Conservation (phyloP, 2,797 vertebrate genomes). For the Rhabdophis nuchalis region DNA sequence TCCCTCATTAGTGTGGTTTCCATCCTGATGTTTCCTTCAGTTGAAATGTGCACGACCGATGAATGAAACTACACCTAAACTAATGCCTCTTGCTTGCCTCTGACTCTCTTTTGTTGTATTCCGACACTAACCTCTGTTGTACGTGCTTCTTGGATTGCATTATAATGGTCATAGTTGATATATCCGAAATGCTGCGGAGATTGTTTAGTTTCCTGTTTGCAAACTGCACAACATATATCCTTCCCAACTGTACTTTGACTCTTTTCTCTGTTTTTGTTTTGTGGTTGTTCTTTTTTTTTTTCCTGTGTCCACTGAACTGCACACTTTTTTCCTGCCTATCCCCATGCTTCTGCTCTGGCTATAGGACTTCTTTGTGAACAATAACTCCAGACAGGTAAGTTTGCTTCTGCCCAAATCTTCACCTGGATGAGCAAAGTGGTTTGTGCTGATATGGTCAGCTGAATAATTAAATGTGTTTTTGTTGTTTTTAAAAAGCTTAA, state of each 20-base stretch:
- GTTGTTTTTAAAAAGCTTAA: not conserved
- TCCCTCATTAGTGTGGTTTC: not conserved
- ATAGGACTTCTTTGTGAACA: constrained; percentile 99
- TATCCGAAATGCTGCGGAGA: not conserved
- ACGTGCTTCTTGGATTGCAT: not conserved
- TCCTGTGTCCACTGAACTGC: constrained; percentile 84
- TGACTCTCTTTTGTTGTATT: not conserved
- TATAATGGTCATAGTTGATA: fast-evolving
- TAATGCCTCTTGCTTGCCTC: not conserved
- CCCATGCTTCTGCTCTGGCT: constrained; percentile 94
- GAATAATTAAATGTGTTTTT: not conserved
- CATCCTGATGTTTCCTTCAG: no score
- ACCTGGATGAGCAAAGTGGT: not conserved
- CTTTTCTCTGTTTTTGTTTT: constrained; percentile 19
- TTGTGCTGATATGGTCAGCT: not conserved
- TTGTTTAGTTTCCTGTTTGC: not conserved
- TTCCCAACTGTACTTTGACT: constrained; percentile 50
- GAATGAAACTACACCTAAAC: not conserved
- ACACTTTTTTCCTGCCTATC: constrained; percentile 84
- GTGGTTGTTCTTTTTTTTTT: constrained; percentile 38
- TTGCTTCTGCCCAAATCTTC: constrained; percentile 47
- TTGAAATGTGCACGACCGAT: not conserved
- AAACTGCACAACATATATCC: not conserved
- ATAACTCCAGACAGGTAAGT: constrained; percentile 87
- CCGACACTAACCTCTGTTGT: not conserved